Conservation (phyloP, 2,797 vertebrate species). For the Chaunax sp. region DNA sequence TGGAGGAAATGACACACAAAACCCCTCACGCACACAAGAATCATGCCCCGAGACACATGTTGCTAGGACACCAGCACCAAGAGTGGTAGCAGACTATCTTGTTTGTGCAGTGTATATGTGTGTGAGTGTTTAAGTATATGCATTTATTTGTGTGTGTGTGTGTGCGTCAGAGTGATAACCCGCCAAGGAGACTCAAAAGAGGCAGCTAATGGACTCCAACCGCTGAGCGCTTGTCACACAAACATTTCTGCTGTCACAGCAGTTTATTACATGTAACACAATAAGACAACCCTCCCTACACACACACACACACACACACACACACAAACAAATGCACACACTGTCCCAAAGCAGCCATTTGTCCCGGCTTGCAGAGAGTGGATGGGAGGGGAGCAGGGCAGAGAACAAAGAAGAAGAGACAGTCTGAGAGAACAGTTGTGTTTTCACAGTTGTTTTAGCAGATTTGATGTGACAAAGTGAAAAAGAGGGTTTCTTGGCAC, state of each 20-base stretch:
- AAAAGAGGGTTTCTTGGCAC: constrained; percentile 82
- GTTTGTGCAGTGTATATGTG: constrained; percentile 48
- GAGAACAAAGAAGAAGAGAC: constrained; percentile 73
- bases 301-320: constrained; percentile 22
- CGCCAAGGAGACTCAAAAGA: constrained; percentile 79
- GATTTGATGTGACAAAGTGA: constrained; percentile 91
- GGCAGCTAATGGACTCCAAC: constrained; percentile 80
- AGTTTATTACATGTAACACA: constrained; percentile 80
- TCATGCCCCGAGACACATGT: constrained; percentile 63
- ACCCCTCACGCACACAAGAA: too few relatives aligned
- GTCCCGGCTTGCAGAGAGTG: constrained; percentile 72
- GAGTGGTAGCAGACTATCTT: constrained; percentile 50
- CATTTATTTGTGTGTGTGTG: constrained; percentile 27
- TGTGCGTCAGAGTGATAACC: constrained; percentile 69
- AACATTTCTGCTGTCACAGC: constrained; percentile 87
- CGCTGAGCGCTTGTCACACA: constrained; percentile 82
- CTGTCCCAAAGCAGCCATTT: constrained; percentile 83
- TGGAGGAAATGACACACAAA: too few relatives aligned
- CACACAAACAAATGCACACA: constrained; percentile 20
- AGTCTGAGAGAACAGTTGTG: constrained; percentile 82
- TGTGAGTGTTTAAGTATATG: constrained; percentile 37
- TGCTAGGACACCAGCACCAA: constrained; percentile 71
- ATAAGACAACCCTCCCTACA: constrained; percentile 53
- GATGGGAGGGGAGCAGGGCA: constrained; percentile 55
- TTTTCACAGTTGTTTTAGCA: constrained; percentile 91